phyloP scores from a whole-genome alignment of 1,140 invertebrate genomes.

The Caligus rogercresseyi region DNA sequence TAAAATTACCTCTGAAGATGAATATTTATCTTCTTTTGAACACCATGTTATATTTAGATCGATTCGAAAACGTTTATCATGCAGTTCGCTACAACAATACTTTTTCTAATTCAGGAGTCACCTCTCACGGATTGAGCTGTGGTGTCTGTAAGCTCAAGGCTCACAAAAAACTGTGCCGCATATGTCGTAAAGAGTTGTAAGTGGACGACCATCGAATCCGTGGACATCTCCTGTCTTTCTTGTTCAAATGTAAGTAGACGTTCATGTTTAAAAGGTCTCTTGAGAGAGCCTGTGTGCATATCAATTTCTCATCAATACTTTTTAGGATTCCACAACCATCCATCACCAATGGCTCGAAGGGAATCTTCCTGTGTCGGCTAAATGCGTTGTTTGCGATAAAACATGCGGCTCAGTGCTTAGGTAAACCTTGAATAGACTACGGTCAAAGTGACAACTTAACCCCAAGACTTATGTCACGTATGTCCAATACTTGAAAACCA shows the following conservation, averaged over 20 bases:
- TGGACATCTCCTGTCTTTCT: slow-evolving; percentile 40
- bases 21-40: background rate
- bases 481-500: too few relatives aligned
- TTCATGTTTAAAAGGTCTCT: too few relatives aligned
- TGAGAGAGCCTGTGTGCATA: too few relatives aligned
- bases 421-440: too few relatives aligned
- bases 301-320: too few relatives aligned
- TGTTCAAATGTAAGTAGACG: slow-evolving; percentile 7
- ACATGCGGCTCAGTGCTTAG: slow-evolving; percentile 85
- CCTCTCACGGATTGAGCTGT: slow-evolving; percentile 80
- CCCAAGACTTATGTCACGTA: background rate
- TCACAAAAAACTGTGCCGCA: slow-evolving; percentile 75
- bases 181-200: slow-evolving; percentile 87
- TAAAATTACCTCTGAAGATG: background rate
- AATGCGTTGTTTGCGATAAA: slow-evolving; percentile 84
- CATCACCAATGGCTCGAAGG: slow-evolving; percentile 97
- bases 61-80: too few relatives aligned
- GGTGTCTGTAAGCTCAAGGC: slow-evolving; percentile 94
- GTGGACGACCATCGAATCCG: slow-evolving; percentile 81
- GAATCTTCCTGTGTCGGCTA: slow-evolving; percentile 80
- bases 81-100: too few relatives aligned
- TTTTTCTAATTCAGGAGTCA: slow-evolving; percentile 45
- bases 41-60: too few relatives aligned
- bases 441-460: background rate
- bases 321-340: slow-evolving; percentile 37